These are phyloP conservation scores for Machimus rusticus DNA, from an alignment of 2,888 invertebrate genomes.

Conservation along the genomic window DNA sequence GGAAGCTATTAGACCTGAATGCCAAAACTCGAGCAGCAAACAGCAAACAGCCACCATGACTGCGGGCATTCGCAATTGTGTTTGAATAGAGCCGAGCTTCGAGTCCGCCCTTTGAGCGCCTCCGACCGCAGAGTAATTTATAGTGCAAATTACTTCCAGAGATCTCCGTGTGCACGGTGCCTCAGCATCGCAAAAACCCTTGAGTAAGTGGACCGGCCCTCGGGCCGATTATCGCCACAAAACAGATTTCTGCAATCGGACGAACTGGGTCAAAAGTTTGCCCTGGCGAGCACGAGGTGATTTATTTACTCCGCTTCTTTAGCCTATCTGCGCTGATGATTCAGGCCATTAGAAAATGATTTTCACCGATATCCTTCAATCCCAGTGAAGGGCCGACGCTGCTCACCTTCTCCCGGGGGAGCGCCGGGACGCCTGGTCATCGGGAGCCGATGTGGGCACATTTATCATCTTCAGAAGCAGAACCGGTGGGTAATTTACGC, in stretches of 20 bases:
- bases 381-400: background rate
- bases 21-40: background rate
- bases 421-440: background rate
- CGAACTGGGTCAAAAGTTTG: background rate
- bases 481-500: constrained; percentile 16
- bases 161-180: background rate
- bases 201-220: background rate
- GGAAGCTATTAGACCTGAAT: background rate
- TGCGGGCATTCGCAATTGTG: background rate
- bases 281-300: background rate
- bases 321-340: constrained; percentile 9
- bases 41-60: background rate
- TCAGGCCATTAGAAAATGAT: constrained; percentile 31
- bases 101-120: background rate
- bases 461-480: constrained; percentile 22
- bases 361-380: constrained; percentile 20
- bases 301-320: constrained; percentile 15
- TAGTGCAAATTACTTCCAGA: background rate
- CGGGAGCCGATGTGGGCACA: constrained; percentile 21
- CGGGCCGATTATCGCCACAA: constrained; percentile 17
- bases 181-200: background rate
- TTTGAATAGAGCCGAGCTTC: background rate
- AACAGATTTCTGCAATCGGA: background rate
- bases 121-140: background rate
- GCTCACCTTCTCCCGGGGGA: background rate